Percentiles rank a stretch among this genome's conserved stretches.
These are phyloP conservation scores for Gandaritis pyraliata DNA, from an alignment of 2,888 invertebrate genomes.

Conservation along the genomic window DNA sequence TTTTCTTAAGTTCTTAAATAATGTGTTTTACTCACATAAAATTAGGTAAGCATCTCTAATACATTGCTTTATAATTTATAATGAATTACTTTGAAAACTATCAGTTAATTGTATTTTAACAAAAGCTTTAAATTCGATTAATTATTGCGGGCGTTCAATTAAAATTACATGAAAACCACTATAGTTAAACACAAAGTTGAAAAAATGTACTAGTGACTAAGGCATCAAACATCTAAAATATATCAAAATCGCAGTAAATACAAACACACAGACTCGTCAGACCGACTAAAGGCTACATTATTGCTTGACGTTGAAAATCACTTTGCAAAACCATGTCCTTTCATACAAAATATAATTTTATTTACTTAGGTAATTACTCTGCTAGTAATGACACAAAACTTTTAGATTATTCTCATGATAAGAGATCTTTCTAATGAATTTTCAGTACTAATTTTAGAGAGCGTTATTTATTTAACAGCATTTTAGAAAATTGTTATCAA, in stretches of 20 bases:
- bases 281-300: conserved; percentile 75
- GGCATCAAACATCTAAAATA: conserved; percentile 27
- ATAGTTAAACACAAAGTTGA: neutral
- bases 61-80: conserved; percentile 1
- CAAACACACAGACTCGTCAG: conserved; percentile 51
- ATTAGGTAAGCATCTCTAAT: neutral
- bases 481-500: too few species aligned
- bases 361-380: conserved; percentile 16
- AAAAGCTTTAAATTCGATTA: conserved; percentile 1
- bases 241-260: conserved; percentile 35
- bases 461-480: neutral
- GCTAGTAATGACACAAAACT: conserved; percentile 25
- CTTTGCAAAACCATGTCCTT: conserved; percentile 44
- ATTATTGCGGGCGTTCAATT: neutral
- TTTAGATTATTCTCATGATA: neutral
- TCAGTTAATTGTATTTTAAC: neutral
- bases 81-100: neutral
- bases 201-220: conserved; percentile 26
- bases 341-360: conserved; percentile 42
- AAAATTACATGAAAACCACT: neutral
- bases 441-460: conserved; percentile 9
- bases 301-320: conserved; percentile 65
- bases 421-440: neutral
- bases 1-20: conserved; percentile 63
- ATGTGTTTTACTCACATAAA: conserved; percentile 10